Evolutionary conservation across 2,888 invertebrate genomes (phyloP), one percentile per base, ranked within the genome.

Genomic region (Ormyrus thymus): DNA sequence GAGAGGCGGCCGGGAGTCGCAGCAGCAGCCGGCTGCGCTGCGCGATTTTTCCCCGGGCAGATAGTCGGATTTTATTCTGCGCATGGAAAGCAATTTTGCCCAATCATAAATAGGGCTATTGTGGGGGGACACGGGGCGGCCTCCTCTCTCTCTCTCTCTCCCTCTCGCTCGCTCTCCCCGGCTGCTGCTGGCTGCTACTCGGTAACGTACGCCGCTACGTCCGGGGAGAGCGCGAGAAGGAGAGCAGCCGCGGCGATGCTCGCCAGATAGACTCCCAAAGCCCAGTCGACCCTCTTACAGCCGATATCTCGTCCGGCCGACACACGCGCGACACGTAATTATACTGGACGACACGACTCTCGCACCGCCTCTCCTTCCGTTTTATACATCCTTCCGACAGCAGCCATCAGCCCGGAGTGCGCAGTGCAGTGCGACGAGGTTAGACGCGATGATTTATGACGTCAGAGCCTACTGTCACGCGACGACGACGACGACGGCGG

Each of bases 51-150:
- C 83, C 84, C 85, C 85, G 86, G 86, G 85, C 87, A 86, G 88
- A 88, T 89, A 85, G 88, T 87, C 87, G 88, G 88, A 89, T 89
- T 90, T 90, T 90, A 89, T 90, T 89, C 90, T 89, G 90, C 90
- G 89, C 90, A 89, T 89, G 90, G 90, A 89, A 90, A 90, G 90
- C 90, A 89, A 90, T 89, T 90, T 90, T 89, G 89, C 89, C 90
- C 90, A 89, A 90, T 90, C 89, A 89, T 89, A 89, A 89, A 90
- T 89, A 90, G 90, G 90, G 89, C 89, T 89, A 89, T 90, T 90
- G 89, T 89, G 89, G 89, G 89, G 89, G 89, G 89, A 88, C 87
- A 70, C 55, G 61, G 86, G 88, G 11, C 53, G 11, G 7, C 62
- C 48, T 65, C 8, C 50, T 69, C 69, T 46, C 56, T 45, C 68